Base-by-base conservation (phyloP, 1,140 invertebrate genomes). In the Melipona quadrifasciata region DNA sequence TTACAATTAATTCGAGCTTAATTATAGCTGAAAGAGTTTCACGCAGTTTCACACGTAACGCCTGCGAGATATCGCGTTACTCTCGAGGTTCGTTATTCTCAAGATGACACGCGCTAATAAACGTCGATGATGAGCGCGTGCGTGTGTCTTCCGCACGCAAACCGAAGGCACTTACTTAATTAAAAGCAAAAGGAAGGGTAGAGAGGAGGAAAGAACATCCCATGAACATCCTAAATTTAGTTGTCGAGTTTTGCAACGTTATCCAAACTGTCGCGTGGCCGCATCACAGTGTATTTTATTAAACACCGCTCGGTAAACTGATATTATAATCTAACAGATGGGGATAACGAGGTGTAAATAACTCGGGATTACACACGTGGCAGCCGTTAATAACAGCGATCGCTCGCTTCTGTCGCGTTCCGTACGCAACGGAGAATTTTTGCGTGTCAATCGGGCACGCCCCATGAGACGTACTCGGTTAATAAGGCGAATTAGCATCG, bases 301-400 rank as follows among this genome's bases (percentile, higher is more conserved):
- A 83, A 78, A 61, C 39, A 51, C 19, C 74, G 19, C 70, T 83
- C 39, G 74, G 81, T 83, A 89, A 89, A 91, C 87, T 82, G 85
- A 87, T 80, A 88, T 86, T 84, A 81, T 83, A 88, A 90, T 91
- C 80, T 74, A 84, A 77, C 88, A 91, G 83, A 86, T 86, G 87
- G 83, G 51, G 55, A 71, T 86, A 82, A 87, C 76, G 21, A 75
- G 71, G 72, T 80, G 72, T 86, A 70, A 89, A 83, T 80, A 72
- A 88, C 53, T 76, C 53, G 27, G 80, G 64, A 88, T 89, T 87
- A 87, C 73, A 81, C 77, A 53, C 75, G 85, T 74, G 57, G 55
- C 72, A 77, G 71, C 67, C 53, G 70, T 80, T 68, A 75, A 67
- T 81, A 84, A 88, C 65, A 75, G 71, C 55, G 31, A 58, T 2